These are phyloP conservation scores for Trichopoda pennipes DNA, from an alignment of 2,888 invertebrate species.

Conservation along the genomic window DNA sequence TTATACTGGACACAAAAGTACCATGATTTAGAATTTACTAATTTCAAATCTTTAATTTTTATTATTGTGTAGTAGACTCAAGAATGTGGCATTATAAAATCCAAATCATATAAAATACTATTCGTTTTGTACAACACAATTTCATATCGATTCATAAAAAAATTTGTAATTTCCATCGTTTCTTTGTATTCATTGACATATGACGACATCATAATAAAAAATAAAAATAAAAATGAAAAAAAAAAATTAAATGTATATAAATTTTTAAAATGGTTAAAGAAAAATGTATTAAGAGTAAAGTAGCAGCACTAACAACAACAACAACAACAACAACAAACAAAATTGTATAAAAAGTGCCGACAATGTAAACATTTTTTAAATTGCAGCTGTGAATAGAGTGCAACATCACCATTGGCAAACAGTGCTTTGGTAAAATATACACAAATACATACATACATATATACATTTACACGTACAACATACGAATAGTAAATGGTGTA, in stretches of 20 bases:
- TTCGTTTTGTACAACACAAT: not conserved
- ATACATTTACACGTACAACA: no score
- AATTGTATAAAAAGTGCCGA: slow-evolving; percentile 64
- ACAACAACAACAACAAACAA: slow-evolving; percentile 36
- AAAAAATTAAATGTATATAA: not conserved
- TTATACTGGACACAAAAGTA: no score
- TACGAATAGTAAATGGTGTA: not conserved
- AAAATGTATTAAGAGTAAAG: slow-evolving; percentile 35
- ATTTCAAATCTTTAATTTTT: not conserved
- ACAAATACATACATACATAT: no score
- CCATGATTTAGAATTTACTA: no score
- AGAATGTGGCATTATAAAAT: not conserved
- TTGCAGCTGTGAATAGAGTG: slow-evolving; percentile 66
- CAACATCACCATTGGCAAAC: slow-evolving; percentile 39
- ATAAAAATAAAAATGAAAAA: no score
- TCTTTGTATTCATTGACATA: slow-evolving; percentile 43
- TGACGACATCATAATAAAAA: slow-evolving; percentile 53
- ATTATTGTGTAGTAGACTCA: not conserved
- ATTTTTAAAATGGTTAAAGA: slow-evolving; percentile 17
- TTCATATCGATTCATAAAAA: slow-evolving; percentile 44
- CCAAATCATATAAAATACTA: not conserved
- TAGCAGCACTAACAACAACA: slow-evolving; percentile 40
- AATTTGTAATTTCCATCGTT: slow-evolving; percentile 2
- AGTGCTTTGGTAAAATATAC: not conserved
- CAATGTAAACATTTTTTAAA: slow-evolving; percentile 68